Conservation (phyloP, 2,113 vertebrate species). For the Pionites leucogaster region DNA sequence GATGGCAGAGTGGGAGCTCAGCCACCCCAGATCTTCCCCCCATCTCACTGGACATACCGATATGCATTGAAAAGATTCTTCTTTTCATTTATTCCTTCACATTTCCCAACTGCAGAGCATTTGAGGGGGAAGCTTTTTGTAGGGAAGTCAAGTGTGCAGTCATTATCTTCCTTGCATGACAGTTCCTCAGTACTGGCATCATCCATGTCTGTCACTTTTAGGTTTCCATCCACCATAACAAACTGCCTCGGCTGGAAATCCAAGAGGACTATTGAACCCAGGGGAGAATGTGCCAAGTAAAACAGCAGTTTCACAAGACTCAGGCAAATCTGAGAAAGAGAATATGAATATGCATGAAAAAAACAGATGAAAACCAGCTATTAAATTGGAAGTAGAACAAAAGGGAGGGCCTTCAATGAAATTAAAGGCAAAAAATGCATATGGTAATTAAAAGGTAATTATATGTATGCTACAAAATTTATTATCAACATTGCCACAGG, state of each 20-base stretch:
- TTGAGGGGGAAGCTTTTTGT: constrained; percentile 80
- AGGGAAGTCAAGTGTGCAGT: constrained; percentile 86
- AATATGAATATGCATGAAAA: constrained; percentile 44
- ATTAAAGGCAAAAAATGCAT: constrained; percentile 7
- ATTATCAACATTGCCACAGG: constrained; percentile 59
- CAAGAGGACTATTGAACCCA: constrained; percentile 88
- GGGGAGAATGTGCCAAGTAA: constrained; percentile 86
- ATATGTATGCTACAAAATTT: constrained; percentile 40
- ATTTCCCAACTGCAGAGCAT: constrained; percentile 75
- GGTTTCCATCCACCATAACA: constrained; percentile 84
- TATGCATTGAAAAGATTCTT: constrained; percentile 92
- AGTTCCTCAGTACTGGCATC: constrained; percentile 82
- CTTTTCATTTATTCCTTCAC: constrained; percentile 85
- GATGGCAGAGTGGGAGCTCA: neutral
- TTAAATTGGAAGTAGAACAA: constrained; percentile 60
- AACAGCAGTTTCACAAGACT: constrained; percentile 86
- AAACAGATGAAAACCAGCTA: constrained; percentile 43
- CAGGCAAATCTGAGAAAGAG: constrained; percentile 84
- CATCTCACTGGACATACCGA: constrained; percentile 68
- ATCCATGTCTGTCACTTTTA: constrained; percentile 92
- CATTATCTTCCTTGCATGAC: constrained; percentile 71
- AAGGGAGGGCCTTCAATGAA: constrained; percentile 41
- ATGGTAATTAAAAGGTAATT: constrained; percentile 58
- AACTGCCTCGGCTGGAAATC: constrained; percentile 95
- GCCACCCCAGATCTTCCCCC: neutral